These are phyloP conservation scores for Percopsis transmontana DNA, from an alignment of 2,113 vertebrate genomes.

Conservation along the genomic window DNA sequence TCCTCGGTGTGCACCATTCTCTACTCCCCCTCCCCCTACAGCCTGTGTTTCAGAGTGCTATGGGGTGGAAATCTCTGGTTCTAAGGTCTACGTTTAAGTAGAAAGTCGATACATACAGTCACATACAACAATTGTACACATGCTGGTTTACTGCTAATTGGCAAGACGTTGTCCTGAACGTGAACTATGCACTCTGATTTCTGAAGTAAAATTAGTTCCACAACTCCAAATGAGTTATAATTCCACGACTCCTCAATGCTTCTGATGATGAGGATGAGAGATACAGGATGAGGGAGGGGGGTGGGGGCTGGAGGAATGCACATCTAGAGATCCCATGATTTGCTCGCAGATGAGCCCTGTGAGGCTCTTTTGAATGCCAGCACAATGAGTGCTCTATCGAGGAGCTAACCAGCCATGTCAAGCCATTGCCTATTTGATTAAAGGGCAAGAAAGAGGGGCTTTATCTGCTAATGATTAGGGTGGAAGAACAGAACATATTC, in stretches of 20 bases:
- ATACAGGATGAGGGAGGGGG: slow-evolving; percentile 23
- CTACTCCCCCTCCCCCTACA: no score
- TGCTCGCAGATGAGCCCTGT: slow-evolving; percentile 63
- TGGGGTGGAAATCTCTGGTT: no score
- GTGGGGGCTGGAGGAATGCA: slow-evolving; percentile 63
- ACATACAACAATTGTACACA: background rate
- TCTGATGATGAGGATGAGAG: slow-evolving; percentile 26
- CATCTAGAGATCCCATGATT: slow-evolving; percentile 69
- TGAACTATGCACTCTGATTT: background rate
- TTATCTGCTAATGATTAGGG: slow-evolving; percentile 68
- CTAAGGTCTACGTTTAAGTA: no score
- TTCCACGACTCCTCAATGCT: slow-evolving; percentile 11
- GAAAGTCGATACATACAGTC: background rate
- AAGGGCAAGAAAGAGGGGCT: slow-evolving; percentile 68
- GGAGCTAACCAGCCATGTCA: slow-evolving; percentile 70
- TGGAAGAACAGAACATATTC: slow-evolving; percentile 62
- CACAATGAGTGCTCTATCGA: slow-evolving; percentile 77
- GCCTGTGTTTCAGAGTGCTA: no score
- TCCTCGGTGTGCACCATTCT: no score
- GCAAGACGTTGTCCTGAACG: background rate
- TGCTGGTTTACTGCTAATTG: slow-evolving; percentile 3
- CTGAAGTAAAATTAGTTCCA: background rate
- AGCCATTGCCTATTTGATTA: slow-evolving; percentile 75
- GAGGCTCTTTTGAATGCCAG: slow-evolving; percentile 60
- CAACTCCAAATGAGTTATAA: slow-evolving; percentile 12